A percentile compares a stretch with the other conserved stretches of the same genome.
Evolutionary conservation across 2,797 vertebrate genomes (phyloP).

Genomic region (Sebastes wilsoni): DNA sequence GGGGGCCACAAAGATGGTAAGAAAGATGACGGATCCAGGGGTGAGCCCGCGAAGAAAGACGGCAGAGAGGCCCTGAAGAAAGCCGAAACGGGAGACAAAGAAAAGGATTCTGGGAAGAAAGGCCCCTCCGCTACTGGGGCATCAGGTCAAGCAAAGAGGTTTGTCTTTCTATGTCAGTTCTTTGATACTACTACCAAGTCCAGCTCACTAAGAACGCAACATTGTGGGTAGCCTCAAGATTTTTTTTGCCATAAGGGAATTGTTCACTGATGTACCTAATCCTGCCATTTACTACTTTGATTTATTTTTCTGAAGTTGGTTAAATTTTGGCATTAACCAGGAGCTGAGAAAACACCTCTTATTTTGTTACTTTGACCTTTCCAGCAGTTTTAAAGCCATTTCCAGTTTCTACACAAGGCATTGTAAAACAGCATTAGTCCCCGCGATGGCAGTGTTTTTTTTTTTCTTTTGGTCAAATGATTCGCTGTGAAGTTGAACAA

Average conservation of each 20-base stretch:
- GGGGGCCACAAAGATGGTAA: constrained; percentile 96
- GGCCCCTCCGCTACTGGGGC: constrained; percentile 98
- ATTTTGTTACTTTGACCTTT: constrained; percentile 92
- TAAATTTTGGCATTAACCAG: constrained; percentile 86
- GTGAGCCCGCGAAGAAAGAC: constrained; percentile 94
- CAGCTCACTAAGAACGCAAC: constrained; percentile 98
- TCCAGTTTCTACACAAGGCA: constrained; percentile 84
- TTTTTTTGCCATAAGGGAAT: constrained; percentile 83
- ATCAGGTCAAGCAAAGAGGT: constrained; percentile 99
- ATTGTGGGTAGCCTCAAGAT: constrained; percentile 99
- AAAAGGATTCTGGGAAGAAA: constrained; percentile 99
- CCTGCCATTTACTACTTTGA: constrained; percentile 86
- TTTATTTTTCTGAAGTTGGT: constrained; percentile 88
- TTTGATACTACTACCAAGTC: constrained; percentile 98
- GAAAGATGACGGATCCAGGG: constrained; percentile 93
- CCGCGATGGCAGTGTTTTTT: constrained; percentile 87
- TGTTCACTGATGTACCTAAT: constrained; percentile 93
- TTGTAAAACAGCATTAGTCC: constrained; percentile 91
- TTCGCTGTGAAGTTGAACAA: constrained; percentile 95
- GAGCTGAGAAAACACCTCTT: constrained; percentile 82
- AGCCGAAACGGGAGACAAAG: constrained; percentile 98
- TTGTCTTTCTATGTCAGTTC: constrained; percentile 99
- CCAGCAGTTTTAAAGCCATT: constrained; percentile 88
- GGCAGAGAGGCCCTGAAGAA: constrained; percentile 95
- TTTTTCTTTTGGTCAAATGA: constrained; percentile 87